phyloP scores from a whole-genome alignment of 2,113 vertebrate species.

The Chloropsis cyanopogon region DNA sequence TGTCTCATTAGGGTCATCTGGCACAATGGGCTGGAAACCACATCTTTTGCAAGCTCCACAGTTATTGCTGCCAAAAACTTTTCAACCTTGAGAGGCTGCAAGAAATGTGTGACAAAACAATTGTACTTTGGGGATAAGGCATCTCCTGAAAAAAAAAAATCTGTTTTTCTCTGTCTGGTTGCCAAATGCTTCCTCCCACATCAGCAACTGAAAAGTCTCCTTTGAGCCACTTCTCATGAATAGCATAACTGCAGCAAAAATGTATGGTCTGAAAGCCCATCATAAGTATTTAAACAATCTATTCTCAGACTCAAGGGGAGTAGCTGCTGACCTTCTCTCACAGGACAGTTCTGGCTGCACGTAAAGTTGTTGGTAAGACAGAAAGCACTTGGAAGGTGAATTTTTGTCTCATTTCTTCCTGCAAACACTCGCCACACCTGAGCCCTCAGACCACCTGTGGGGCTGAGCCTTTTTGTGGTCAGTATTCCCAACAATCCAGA shows the following conservation, averaged over 20 bases:
- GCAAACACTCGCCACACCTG: not conserved
- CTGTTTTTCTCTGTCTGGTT: not conserved
- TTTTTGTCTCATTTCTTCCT: not conserved
- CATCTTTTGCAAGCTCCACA: not conserved
- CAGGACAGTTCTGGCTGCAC: not conserved
- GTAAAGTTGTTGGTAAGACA: not conserved
- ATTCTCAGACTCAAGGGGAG: not conserved
- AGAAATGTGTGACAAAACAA: conserved; percentile 15
- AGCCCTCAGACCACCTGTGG: not conserved
- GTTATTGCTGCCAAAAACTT: conserved; percentile 25
- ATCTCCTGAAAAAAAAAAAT: conserved; percentile 6
- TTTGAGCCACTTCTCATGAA: not conserved
- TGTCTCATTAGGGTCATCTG: not conserved
- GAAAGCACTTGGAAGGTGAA: not conserved
- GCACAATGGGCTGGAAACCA: not conserved
- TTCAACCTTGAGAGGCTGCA: not conserved
- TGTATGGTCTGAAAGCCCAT: not conserved
- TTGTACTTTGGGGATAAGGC: not conserved
- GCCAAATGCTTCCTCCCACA: conserved; percentile 16
- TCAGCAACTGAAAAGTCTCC: not conserved
- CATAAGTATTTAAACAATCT: not conserved
- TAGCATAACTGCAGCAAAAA: not conserved
- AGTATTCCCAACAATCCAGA: not conserved
- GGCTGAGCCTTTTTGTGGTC: not conserved
- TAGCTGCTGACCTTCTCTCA: not conserved